phyloP scores from a whole-genome alignment of 1,140 invertebrate species.

The Akabosia matsudoensis region DNA sequence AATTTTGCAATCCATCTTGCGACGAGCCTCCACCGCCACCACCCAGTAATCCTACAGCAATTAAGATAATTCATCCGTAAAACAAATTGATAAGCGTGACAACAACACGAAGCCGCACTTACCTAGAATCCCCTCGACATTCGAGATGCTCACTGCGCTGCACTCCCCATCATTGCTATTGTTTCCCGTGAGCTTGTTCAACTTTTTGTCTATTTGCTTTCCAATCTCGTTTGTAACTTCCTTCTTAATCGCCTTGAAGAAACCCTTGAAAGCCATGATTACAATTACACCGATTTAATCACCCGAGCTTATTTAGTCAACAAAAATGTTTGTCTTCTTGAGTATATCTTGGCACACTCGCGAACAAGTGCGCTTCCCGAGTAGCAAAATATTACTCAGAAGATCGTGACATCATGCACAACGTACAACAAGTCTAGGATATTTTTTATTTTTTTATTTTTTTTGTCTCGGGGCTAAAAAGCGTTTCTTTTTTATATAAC shows the following conservation, averaged over 20 bases:
- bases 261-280: slow-evolving; percentile 45
- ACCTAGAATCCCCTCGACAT: slow-evolving; percentile 35
- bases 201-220: slow-evolving; percentile 28
- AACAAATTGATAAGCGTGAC: neutral
- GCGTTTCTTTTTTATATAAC: too few relatives aligned
- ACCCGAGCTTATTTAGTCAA: too few relatives aligned
- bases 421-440: too few relatives aligned
- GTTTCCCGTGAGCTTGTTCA: neutral
- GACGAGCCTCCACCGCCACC: slow-evolving; percentile 12
- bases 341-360: too few relatives aligned
- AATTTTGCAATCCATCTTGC: slow-evolving; percentile 1
- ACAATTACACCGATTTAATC: too few relatives aligned
- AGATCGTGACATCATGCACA: too few relatives aligned
- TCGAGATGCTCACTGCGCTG: neutral
- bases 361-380: too few relatives aligned
- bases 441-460: too few relatives aligned
- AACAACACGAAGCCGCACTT: neutral
- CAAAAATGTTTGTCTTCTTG: too few relatives aligned
- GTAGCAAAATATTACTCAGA: too few relatives aligned
- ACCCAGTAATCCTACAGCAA: slow-evolving; percentile 33
- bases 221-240: slow-evolving; percentile 41
- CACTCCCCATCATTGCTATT: slow-evolving; percentile 5
- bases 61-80: neutral
- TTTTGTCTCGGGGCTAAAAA: too few relatives aligned
- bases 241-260: slow-evolving; percentile 44